These are phyloP conservation scores for Eristalinus sepulchralis DNA, from an alignment of 2,888 invertebrate genomes.

Conservation along the genomic window DNA sequence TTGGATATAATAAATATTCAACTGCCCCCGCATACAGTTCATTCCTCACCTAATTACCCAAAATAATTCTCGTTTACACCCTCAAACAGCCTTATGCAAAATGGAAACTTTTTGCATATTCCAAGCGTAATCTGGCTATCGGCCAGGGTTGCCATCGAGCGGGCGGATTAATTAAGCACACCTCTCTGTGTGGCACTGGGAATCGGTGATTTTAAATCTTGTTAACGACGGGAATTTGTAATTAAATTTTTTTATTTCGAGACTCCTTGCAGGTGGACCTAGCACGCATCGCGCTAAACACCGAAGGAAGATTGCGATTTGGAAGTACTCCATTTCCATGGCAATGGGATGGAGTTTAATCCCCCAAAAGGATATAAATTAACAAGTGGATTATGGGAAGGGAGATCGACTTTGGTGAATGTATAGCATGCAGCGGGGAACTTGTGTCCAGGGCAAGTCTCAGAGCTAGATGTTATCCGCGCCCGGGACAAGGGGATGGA, in stretches of 20 bases:
- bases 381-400: slow-evolving; percentile 62
- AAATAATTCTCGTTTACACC: slow-evolving; percentile 61
- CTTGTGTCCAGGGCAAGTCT: slow-evolving; percentile 13
- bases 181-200: slow-evolving; percentile 48
- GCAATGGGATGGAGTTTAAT: slow-evolving; percentile 32
- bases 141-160: slow-evolving; percentile 1
- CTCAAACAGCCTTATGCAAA: slow-evolving; percentile 63
- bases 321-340: not conserved
- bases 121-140: slow-evolving; percentile 29
- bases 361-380: slow-evolving; percentile 62
- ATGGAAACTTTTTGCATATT: slow-evolving; percentile 66
- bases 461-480: slow-evolving; percentile 35
- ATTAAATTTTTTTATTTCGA: slow-evolving; percentile 55
- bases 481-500: not conserved
- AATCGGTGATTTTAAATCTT: slow-evolving; percentile 70
- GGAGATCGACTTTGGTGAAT: slow-evolving; percentile 32
- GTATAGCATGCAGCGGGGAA: slow-evolving; percentile 42
- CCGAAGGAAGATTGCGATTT: not conserved
- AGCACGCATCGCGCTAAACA: slow-evolving; percentile 27
- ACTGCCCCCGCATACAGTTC: not conserved
- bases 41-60: slow-evolving; percentile 31
- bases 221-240: slow-evolving; percentile 70
- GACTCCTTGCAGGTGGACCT: slow-evolving; percentile 55
- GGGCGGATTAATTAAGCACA: slow-evolving; percentile 58
- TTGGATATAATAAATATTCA: slow-evolving; percentile 7